Percentiles rank a stretch among this genome's conserved stretches.
Evolutionary conservation across 2,797 vertebrate genomes (phyloP).

Genomic region (Pitangus sulphuratus): DNA sequence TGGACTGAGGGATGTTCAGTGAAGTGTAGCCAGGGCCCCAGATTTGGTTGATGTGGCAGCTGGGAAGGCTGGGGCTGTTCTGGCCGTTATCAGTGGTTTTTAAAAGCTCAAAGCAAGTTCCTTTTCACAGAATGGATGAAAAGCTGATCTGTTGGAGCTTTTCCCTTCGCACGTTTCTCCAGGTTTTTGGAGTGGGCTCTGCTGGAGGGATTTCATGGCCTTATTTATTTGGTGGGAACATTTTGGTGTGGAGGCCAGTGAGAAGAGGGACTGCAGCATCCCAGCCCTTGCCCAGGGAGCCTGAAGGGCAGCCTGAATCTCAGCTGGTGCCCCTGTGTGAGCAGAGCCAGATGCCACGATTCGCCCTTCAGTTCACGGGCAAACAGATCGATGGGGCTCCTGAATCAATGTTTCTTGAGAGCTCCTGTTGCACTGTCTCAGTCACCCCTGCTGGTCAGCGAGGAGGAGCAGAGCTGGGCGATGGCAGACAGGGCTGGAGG

Average conservation of each 20-base stretch:
- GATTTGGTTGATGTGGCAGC: neutral
- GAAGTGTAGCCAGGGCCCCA: neutral
- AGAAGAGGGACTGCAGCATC: neutral
- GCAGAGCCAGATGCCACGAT: rapidly evolving
- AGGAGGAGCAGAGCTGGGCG: neutral
- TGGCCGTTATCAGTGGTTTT: neutral
- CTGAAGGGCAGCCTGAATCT: rapidly evolving
- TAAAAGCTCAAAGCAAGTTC: neutral
- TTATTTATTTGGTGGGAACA: neutral
- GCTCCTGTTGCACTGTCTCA: neutral
- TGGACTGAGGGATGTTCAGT: neutral
- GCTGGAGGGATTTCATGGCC: neutral
- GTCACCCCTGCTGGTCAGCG: no score
- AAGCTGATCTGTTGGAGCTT: neutral
- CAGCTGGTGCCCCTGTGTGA: neutral
- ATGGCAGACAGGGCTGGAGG: neutral
- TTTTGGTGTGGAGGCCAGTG: neutral
- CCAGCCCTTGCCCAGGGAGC: neutral
- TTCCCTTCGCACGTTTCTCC: neutral
- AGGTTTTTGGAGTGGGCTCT: neutral
- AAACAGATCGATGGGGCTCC: rapidly evolving
- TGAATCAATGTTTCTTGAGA: rapidly evolving
- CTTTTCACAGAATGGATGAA: neutral
- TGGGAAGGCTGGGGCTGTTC: neutral
- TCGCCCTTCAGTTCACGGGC: neutral